These are phyloP conservation scores for Dufourea novaeangliae DNA, from an alignment of 1,140 invertebrate genomes.

Conservation along the genomic window DNA sequence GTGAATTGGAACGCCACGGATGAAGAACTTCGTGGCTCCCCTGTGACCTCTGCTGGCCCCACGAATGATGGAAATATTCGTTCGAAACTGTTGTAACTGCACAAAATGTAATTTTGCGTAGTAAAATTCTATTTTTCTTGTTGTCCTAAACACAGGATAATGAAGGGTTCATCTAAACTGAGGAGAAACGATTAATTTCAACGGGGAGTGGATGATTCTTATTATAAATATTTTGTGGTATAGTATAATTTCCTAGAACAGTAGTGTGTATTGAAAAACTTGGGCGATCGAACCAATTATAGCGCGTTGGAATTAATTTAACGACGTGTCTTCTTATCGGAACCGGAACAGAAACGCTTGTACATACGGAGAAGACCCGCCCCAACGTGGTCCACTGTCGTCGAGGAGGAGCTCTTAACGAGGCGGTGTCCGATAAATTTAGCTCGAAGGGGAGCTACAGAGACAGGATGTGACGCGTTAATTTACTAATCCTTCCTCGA, in stretches of 20 bases:
- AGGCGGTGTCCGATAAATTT: slow-evolving; percentile 51
- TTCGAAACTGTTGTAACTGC: too few species aligned
- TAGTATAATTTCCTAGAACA: not conserved
- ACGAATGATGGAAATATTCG: not conserved
- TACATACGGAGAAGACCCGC: slow-evolving; percentile 43
- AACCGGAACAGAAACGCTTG: slow-evolving; percentile 36
- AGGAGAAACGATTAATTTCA: too few species aligned
- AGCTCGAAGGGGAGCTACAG: slow-evolving; percentile 7
- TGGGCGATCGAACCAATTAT: not conserved
- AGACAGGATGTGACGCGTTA: slow-evolving; percentile 4
- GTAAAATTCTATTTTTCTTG: too few species aligned
- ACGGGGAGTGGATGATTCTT: too few species aligned
- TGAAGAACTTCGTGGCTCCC: not conserved
- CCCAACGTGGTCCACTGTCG: slow-evolving; percentile 55
- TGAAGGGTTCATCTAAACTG: not conserved
- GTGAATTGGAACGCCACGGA: not conserved
- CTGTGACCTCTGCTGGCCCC: not conserved
- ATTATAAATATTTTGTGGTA: too few species aligned
- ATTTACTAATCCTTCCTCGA: slow-evolving; percentile 27
- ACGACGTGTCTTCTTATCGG: slow-evolving; percentile 51
- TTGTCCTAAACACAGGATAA: too few species aligned
- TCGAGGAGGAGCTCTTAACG: slow-evolving; percentile 28
- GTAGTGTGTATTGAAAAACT: not conserved
- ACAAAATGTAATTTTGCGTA: too few species aligned
- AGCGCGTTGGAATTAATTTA: slow-evolving; percentile 52